These are phyloP conservation scores for Zonitis immaculata DNA, from an alignment of 2,888 invertebrate genomes.

Conservation along the genomic window DNA sequence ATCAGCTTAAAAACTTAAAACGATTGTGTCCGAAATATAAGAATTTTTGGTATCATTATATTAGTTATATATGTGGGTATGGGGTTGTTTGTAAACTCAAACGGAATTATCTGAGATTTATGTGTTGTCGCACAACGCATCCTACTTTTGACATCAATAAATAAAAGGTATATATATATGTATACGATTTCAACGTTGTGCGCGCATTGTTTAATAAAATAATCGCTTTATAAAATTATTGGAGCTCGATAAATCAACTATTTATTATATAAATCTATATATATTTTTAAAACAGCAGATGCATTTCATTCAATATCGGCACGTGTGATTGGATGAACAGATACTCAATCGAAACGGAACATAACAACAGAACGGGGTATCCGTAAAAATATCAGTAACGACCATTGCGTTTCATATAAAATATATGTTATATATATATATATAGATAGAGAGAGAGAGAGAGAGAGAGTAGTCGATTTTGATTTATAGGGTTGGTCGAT, in stretches of 20 bases:
- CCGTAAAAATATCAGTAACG: constrained; percentile 45
- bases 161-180: too few relatives aligned
- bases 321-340: constrained; percentile 45
- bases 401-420: constrained; percentile 38
- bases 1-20: constrained; percentile 10
- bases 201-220: constrained; percentile 43
- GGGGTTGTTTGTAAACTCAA: constrained; percentile 9
- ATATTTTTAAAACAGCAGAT: constrained; percentile 46
- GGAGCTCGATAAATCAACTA: constrained; percentile 45
- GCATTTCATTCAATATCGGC: constrained; percentile 43
- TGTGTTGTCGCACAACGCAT: constrained; percentile 12
- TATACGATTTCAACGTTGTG: constrained; percentile 21
- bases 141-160: constrained; percentile 29
- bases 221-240: constrained; percentile 45
- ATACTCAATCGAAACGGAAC: constrained; percentile 43
- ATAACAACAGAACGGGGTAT: constrained; percentile 39
- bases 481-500: constrained; percentile 41
- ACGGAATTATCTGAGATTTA: constrained; percentile 18
- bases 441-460: too few relatives aligned
- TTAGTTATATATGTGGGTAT: too few relatives aligned
- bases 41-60: constrained; percentile 3
- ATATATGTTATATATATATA: too few relatives aligned
- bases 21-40: constrained; percentile 3
- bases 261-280: too few relatives aligned
- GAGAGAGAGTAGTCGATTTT: constrained; percentile 43